A percentile compares a stretch with the other conserved stretches of the same genome.
phyloP scores from a whole-genome alignment of 2,113 vertebrate genomes.

The Anoura caudifer region DNA sequence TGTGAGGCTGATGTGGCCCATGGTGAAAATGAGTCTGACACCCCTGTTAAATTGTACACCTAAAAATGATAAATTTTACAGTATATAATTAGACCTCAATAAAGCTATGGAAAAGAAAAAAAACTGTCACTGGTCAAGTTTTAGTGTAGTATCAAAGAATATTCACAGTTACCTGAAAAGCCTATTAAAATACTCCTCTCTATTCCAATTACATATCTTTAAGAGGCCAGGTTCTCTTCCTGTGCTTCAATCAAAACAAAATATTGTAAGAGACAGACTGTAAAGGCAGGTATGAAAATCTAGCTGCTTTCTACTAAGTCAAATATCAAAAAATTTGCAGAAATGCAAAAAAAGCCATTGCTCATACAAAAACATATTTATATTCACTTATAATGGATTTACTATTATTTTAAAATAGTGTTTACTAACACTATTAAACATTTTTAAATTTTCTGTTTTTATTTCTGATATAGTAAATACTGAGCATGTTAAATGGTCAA shows the following conservation, averaged over 20 bases:
- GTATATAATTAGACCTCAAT: not conserved
- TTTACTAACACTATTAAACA: not conserved
- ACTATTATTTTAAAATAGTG: constrained; percentile 15
- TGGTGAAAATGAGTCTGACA: no score
- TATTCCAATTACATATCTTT: not conserved
- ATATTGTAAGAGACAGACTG: not conserved
- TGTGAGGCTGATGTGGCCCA: no score
- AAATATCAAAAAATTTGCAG: not conserved
- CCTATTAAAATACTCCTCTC: not conserved
- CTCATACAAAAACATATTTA: not conserved
- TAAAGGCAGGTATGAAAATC: not conserved
- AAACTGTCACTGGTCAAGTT: constrained; percentile 1
- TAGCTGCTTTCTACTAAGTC: not conserved
- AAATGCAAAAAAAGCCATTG: not conserved
- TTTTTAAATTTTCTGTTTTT: not conserved
- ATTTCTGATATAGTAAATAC: constrained; percentile 19
- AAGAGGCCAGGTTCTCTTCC: not conserved
- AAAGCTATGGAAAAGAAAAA: not conserved
- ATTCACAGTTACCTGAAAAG: not conserved
- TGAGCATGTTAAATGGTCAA: not conserved
- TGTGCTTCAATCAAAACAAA: constrained; percentile 29
- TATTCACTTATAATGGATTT: constrained; percentile 9
- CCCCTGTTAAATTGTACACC: not conserved
- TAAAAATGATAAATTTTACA: constrained; percentile 17
- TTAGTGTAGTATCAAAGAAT: not conserved